These are phyloP conservation scores for Pithys albifrons DNA, from an alignment of 2,113 vertebrate species.

Conservation along the genomic window DNA sequence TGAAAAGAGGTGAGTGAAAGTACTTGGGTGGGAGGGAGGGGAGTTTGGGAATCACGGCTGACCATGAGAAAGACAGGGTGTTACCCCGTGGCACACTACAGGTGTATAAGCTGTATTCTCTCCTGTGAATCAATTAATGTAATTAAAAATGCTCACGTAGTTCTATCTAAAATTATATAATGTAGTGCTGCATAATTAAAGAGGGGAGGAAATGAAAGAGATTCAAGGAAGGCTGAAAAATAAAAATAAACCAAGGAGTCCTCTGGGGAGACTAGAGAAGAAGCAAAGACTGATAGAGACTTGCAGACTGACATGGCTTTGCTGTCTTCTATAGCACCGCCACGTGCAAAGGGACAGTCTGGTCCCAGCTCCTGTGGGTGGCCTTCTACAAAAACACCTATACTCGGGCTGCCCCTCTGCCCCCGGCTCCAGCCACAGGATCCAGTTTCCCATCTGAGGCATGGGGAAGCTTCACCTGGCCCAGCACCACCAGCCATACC, in stretches of 20 bases:
- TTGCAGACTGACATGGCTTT: not conserved
- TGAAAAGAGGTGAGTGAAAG: slow-evolving; percentile 32
- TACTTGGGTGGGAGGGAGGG: not conserved
- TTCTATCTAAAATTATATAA: not conserved
- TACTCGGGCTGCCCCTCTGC: not conserved
- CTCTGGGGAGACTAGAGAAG: slow-evolving; percentile 14
- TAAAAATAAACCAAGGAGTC: slow-evolving; percentile 22
- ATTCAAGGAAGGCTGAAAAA: slow-evolving; percentile 29
- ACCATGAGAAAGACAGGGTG: not conserved
- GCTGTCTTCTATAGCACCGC: not conserved
- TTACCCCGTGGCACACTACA: not conserved
- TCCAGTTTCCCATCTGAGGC: not conserved
- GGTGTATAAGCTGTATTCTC: not conserved
- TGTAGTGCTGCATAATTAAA: not conserved
- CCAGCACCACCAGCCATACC: not conserved
- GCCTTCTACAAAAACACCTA: not conserved
- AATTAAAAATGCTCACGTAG: not conserved
- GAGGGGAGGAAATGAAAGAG: slow-evolving; percentile 35
- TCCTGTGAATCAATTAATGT: not conserved
- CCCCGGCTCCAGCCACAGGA: not conserved
- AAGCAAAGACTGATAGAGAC: not conserved
- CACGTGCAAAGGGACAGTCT: accelerated
- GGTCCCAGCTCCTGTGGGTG: accelerated
- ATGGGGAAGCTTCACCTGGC: not conserved
- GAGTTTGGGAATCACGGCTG: not conserved